phyloP scores from a whole-genome alignment of 1,140 invertebrate species.

The Dendroctonus ponderosae region DNA sequence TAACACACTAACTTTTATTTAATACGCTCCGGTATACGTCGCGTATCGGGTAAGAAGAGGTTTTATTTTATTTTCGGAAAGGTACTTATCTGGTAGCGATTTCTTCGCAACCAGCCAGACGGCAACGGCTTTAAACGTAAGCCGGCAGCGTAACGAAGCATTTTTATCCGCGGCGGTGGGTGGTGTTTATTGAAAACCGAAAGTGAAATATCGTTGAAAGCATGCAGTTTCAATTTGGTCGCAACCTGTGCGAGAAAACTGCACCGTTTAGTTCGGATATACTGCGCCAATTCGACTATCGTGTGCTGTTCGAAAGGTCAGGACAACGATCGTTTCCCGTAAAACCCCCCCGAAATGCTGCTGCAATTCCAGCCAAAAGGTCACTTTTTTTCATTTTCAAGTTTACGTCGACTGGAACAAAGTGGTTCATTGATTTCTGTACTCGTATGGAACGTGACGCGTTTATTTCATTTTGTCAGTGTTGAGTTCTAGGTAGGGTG shows the following conservation, averaged over 20 bases:
- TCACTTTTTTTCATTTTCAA: no score
- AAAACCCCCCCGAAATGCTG: no score
- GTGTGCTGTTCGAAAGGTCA: no score
- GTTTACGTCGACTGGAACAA: no score
- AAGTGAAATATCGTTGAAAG: conserved; percentile 13
- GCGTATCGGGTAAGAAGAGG: conserved; percentile 6
- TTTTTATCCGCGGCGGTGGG: conserved; percentile 20
- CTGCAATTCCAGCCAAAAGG: no score
- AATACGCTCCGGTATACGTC: conserved; percentile 13
- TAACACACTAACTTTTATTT: conserved; percentile 16
- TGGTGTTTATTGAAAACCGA: conserved; percentile 22
- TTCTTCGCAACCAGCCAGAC: conserved; percentile 26
- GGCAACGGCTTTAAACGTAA: conserved; percentile 12
- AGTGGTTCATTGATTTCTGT: no score
- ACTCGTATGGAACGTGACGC: no score
- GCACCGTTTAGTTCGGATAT: no score
- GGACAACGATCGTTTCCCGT: no score
- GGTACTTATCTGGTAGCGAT: conserved; percentile 30
- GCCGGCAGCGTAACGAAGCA: conserved; percentile 19
- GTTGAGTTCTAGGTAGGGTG: no score
- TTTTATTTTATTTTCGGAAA: conserved; percentile 24
- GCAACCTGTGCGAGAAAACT: not conserved
- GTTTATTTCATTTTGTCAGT: no score
- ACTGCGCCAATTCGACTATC: no score
- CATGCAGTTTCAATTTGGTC: conserved; percentile 7